Percentiles rank a stretch among this genome's conserved stretches.
Conservation (phyloP, 2,888 invertebrate genomes). For the Drosophila meridionalis region DNA sequence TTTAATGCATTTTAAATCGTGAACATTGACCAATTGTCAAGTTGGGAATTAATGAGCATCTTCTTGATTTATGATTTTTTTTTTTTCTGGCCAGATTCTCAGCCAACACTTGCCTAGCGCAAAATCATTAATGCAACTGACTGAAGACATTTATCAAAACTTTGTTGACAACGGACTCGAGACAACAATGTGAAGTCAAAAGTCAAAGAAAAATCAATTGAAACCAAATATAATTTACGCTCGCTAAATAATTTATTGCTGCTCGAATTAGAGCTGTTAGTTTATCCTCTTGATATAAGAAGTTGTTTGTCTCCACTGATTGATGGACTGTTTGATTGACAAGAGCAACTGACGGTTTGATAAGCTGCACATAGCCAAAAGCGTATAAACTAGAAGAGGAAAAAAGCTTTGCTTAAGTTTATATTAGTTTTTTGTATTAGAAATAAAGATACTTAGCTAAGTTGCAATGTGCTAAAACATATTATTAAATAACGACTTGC, state of each 20-base stretch:
- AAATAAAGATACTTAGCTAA: too few species aligned
- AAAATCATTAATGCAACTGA: conserved; percentile 39
- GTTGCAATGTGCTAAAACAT: background rate
- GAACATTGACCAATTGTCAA: conserved; percentile 77
- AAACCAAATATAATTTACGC: conserved; percentile 5
- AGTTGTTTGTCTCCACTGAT: conserved; percentile 3
- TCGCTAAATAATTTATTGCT: conserved; percentile 11
- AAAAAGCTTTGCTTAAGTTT: background rate
- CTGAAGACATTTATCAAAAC: conserved; percentile 43
- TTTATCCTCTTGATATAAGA: background rate
- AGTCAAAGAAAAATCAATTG: conserved; percentile 3
- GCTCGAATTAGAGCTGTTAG: conserved; percentile 1
- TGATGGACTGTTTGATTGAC: background rate
- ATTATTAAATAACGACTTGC: too few species aligned
- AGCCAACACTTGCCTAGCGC: conserved; percentile 14
- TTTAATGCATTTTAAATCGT: conserved; percentile 73
- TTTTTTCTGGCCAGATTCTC: background rate
- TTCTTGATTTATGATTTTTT: conserved; percentile 63
- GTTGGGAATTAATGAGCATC: conserved; percentile 69
- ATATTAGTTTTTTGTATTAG: background rate
- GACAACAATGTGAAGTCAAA: background rate
- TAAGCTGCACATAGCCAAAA: background rate
- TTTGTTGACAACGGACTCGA: conserved; percentile 4
- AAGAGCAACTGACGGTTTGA: background rate
- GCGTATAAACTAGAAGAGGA: background rate